Base-by-base conservation (phyloP, 2,113 vertebrate species). In the Takifugu flavidus region DNA sequence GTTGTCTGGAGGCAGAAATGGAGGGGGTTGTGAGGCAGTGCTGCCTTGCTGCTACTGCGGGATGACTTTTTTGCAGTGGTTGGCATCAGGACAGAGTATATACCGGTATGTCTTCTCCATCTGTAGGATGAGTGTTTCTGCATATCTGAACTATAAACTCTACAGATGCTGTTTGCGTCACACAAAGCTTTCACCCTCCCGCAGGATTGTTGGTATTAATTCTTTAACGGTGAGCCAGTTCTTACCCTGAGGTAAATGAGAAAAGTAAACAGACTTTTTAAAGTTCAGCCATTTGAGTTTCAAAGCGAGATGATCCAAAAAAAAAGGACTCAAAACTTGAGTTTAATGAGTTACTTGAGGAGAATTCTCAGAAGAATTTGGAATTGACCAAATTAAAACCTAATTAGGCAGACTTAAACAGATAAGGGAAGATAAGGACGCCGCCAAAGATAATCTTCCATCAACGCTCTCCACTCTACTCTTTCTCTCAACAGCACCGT, bases 301-400 rank as follows among this genome's bases (percentile, higher is more conserved):
- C 39, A 70, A 45, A 53, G 51, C 55, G 26, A 28, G 44, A 55
- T 15, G 47, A 49, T 14, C 6, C 3, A 12, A 50, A 50, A 31
- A 31, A 27, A 53, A 62, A 58, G n/a, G 5, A 53, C 14, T 73
- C 28, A 15, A 51, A 27, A 67, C 59, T 60, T 14, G 34, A 44
- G 49, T 56, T 54, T 67, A 68, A 59, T 64, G 49, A 71, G 72
- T 77, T 79, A 81, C 67, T 63, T 72, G 28, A 69, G 66, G 68
- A 72, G 73, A 49, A 67, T 47, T 75, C 68, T 54, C 49, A 60
- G 65, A 62, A 60, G 27, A 74, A 74, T 75, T 67, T 68, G 65
- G 28, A 82, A 81, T 79, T 72, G 61, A 65, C 64, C 73, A 68
- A 82, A 82, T 77, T 56, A 77, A 80, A 68, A 72, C 67, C 65